phyloP scores from a whole-genome alignment of 2,113 vertebrate genomes.

The Pelecanus crispus region DNA sequence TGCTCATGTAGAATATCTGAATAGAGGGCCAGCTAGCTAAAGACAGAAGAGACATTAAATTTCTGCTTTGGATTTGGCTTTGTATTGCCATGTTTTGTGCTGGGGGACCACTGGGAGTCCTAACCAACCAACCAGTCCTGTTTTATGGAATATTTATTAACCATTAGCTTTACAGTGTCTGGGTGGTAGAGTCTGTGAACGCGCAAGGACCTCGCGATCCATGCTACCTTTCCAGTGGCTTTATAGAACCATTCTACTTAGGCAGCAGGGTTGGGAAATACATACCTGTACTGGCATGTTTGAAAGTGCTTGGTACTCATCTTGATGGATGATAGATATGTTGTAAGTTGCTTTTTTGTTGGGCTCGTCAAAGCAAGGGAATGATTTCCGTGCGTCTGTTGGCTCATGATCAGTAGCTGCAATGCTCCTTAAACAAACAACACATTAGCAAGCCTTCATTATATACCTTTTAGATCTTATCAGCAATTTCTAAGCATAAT shows the following conservation, averaged over 20 bases:
- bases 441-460: background rate
- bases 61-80: background rate
- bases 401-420: conserved; percentile 97
- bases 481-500: background rate
- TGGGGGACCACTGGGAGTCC: background rate
- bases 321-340: conserved; percentile 82
- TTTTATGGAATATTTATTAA: background rate
- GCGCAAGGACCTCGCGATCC: rapidly evolving
- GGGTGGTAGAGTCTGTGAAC: background rate
- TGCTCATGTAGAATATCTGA: background rate
- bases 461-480: background rate
- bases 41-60: background rate
- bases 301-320: conserved; percentile 77
- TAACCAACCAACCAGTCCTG: background rate
- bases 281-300: conserved; percentile 91
- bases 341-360: conserved; percentile 95
- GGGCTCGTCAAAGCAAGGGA: conserved; percentile 97
- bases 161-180: background rate
- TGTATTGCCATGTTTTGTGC: background rate
- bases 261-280: background rate
- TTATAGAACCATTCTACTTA: background rate
- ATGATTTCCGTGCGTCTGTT: conserved; percentile 94
- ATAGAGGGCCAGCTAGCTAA: background rate
- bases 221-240: background rate
- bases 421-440: conserved; percentile 86